Base-by-base conservation (phyloP, 2,888 invertebrate species). In the Andrena flavipes region DNA sequence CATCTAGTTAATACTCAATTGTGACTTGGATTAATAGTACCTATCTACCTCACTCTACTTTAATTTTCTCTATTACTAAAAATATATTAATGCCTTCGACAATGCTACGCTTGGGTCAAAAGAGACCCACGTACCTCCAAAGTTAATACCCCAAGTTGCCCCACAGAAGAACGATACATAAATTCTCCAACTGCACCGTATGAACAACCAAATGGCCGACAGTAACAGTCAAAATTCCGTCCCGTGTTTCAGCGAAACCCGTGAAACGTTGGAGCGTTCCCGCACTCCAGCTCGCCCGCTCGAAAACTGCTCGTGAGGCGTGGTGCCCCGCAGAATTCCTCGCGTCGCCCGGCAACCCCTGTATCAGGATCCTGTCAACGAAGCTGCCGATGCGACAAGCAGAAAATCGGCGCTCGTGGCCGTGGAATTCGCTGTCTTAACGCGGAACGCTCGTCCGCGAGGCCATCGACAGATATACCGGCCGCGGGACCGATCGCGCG, bases 401-500 rank as follows among this genome's bases (percentile, higher is more conserved):
- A 29, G 73, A 80, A 79, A 78, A 80, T 73, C 60, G 69, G 64
- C 70, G 67, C 64, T 75, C 80, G 84, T 16, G 48, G 20, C 51
- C 48, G 59, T 84, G 85, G 83, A 49, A 77, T 80, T 62, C 54
- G 54, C 48, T 13, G 65, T 87, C 86, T 54, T 65, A 84, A 70
- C 65, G 62, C 67, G 68, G 26, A 72, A 76, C 51, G 68, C 68
- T 74, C 74, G 33, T 60, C 60, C 75, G 54, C 63, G 51, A 20
- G 59, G 60, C 59, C 76, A 82, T 67, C 78, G 78, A 70, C 70
- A 64, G 73, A 82, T 82, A 70, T 29, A 29, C 65, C 48, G 20
- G 26, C 54, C 13, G 54, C 56, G 42, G 42, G 54, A n/a, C 26
- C 29, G 62, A 26, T 70, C 71, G 71, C 76, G 64, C 73, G 84